A percentile compares a stretch with the other conserved stretches of the same genome.
Evolutionary conservation across 2,888 invertebrate species (phyloP).

Genomic region (Meteorus cinctellus): DNA sequence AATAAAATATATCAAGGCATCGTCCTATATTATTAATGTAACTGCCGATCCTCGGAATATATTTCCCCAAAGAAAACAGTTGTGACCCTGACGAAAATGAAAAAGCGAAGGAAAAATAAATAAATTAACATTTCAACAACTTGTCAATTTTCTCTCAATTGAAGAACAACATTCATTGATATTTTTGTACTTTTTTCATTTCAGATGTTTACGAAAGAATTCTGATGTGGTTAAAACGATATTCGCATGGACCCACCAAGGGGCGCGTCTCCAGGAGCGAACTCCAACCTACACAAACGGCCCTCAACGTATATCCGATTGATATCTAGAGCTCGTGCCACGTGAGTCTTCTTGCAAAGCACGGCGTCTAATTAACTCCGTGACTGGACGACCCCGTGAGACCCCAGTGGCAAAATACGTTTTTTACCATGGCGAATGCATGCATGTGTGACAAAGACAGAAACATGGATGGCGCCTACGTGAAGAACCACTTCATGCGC

Average conservation of each 20-base stretch:
- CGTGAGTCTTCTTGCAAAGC: conserved; percentile 62
- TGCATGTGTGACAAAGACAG: conserved; percentile 51
- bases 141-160: conserved; percentile 12
- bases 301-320: conserved; percentile 57
- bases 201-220: background rate
- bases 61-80: conserved; percentile 5
- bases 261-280: conserved; percentile 19
- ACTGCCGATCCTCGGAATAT: conserved; percentile 4
- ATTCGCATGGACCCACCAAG: conserved; percentile 22
- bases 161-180: background rate
- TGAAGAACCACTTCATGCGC: conserved; percentile 34
- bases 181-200: conserved; percentile 14
- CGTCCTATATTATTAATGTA: conserved; percentile 6
- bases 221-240: conserved; percentile 12
- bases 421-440: conserved; percentile 49
- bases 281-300: conserved; percentile 5
- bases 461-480: conserved; percentile 57
- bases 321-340: conserved; percentile 69
- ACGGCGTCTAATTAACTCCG: conserved; percentile 72
- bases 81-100: background rate
- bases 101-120: background rate
- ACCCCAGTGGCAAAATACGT: conserved; percentile 51
- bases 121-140: background rate
- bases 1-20: background rate
- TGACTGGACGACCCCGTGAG: conserved; percentile 70